Percentiles rank a stretch among this genome's conserved stretches.
Evolutionary conservation across 2,797 vertebrate species (phyloP).

Genomic region (Orientallactaga sibirica): DNA sequence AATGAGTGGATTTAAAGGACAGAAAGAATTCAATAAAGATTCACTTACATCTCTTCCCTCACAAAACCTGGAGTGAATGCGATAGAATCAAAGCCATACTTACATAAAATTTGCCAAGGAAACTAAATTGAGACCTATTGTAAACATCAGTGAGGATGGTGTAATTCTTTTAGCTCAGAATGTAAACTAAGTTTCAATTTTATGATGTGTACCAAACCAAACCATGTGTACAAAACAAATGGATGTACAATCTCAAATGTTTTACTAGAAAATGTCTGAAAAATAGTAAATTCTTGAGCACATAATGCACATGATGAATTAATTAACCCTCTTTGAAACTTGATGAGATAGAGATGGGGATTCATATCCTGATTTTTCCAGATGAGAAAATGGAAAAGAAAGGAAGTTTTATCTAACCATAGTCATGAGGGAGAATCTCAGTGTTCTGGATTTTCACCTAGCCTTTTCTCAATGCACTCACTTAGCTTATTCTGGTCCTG

Average conservation of each 20-base stretch:
- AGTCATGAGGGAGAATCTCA: constrained; percentile 33
- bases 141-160: constrained; percentile 79
- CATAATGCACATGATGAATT: constrained; percentile 77
- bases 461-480: not conserved
- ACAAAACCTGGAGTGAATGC: constrained; percentile 66
- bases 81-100: constrained; percentile 80
- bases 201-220: constrained; percentile 82
- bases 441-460: constrained; percentile 47
- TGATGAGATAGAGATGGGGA: constrained; percentile 71
- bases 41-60: constrained; percentile 78
- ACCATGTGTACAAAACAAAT: constrained; percentile 82
- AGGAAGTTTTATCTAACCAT: constrained; percentile 54
- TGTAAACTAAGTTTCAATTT: constrained; percentile 82
- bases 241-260: constrained; percentile 71
- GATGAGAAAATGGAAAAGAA: constrained; percentile 78
- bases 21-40: constrained; percentile 75
- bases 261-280: constrained; percentile 82
- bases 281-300: constrained; percentile 80
- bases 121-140: constrained; percentile 81
- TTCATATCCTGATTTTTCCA: constrained; percentile 72
- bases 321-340: constrained; percentile 83
- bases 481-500: not conserved
- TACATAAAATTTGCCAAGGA: constrained; percentile 79
- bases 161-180: constrained; percentile 81
- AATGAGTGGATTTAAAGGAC: constrained; percentile 79